Evolutionary conservation across 2,113 vertebrate species (phyloP).

Genomic region (Otis tarda): DNA sequence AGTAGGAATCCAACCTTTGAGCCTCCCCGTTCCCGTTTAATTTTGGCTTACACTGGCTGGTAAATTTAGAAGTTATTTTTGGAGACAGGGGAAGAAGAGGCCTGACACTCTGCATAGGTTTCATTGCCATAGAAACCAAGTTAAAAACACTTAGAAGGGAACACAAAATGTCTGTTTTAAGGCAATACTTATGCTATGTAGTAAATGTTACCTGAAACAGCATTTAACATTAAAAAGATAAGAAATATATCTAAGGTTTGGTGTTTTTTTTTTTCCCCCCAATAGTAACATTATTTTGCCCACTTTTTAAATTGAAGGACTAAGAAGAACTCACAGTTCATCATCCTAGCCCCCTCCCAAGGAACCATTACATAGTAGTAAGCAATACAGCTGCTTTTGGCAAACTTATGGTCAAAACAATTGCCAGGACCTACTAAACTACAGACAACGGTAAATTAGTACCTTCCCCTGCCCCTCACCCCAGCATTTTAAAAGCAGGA

Average conservation of each 20-base stretch:
- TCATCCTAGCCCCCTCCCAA: not conserved
- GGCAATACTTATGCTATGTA: not conserved
- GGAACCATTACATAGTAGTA: not conserved
- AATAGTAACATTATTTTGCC: not conserved
- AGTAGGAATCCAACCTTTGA: not conserved
- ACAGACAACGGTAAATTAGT: not conserved
- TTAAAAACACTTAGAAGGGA: slow-evolving; percentile 32
- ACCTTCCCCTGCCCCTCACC: not conserved
- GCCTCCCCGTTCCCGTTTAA: not conserved
- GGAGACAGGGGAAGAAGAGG: slow-evolving; percentile 15
- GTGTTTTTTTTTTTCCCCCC: not conserved
- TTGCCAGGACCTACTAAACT: not conserved
- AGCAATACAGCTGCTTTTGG: not conserved
- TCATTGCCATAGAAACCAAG: slow-evolving; percentile 57
- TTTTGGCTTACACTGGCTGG: not conserved
- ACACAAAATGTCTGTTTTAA: slow-evolving; percentile 25
- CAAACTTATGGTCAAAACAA: not conserved
- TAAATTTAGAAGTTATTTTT: slow-evolving; percentile 55
- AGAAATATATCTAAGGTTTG: not conserved
- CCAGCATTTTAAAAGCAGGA: not conserved
- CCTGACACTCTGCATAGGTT: slow-evolving; percentile 10
- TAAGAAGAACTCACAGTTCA: not conserved
- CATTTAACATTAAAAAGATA: not conserved
- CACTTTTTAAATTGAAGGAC: not conserved
- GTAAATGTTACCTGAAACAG: not conserved